Conservation (phyloP, 2,888 invertebrate genomes). For the Aphodius sticticus region DNA sequence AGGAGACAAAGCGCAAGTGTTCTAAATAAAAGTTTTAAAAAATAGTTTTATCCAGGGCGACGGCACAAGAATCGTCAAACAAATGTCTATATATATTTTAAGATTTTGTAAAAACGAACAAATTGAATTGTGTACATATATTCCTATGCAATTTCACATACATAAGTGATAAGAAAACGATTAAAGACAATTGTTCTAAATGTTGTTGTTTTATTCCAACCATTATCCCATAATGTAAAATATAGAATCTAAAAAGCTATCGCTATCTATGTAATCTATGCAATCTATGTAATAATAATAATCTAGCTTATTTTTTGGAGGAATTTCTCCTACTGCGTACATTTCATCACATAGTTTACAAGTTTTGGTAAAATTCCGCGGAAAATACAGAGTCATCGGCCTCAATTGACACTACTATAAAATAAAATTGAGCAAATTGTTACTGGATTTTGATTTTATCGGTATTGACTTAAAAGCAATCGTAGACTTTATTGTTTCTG, state of each 20-base stretch:
- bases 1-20: conserved; percentile 35
- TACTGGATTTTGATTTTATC: too few relatives aligned
- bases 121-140: conserved; percentile 37
- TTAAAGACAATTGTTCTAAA: conserved; percentile 25
- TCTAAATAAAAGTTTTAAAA: conserved; percentile 36
- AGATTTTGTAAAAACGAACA: conserved; percentile 35
- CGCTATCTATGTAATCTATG: too few relatives aligned
- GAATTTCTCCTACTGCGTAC: too few relatives aligned
- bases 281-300: too few relatives aligned
- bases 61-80: conserved; percentile 1
- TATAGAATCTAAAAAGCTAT: background rate
- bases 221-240: background rate
- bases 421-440: too few relatives aligned
- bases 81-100: conserved; percentile 35
- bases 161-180: conserved; percentile 35
- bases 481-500: too few relatives aligned
- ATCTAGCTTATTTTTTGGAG: too few relatives aligned
- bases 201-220: conserved; percentile 25
- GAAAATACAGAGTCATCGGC: too few relatives aligned
- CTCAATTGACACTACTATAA: too few relatives aligned
- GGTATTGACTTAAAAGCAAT: too few relatives aligned
- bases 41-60: conserved; percentile 20
- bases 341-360: too few relatives aligned
- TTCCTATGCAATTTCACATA: conserved; percentile 40
- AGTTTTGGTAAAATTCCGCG: too few relatives aligned